Evolutionary conservation across 2,888 invertebrate species (phyloP).

Genomic region (Pherbina coryleti): DNA sequence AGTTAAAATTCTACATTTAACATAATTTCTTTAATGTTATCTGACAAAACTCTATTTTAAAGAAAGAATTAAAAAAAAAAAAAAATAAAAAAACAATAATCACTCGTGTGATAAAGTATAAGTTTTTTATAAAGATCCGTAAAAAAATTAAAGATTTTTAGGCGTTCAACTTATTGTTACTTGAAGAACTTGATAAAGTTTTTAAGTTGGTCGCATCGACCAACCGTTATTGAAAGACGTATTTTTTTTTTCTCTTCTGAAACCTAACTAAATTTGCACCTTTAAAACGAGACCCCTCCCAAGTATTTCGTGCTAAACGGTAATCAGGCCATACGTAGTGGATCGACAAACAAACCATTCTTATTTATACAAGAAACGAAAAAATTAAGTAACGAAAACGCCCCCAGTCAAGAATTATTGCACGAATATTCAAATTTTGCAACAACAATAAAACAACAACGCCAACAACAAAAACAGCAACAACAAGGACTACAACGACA

Average conservation of each 20-base stretch:
- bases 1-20: no score
- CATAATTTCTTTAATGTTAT: no score
- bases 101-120: no score
- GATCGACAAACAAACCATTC: background rate
- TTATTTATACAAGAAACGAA: slow-evolving; percentile 15
- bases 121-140: no score
- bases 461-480: slow-evolving; percentile 8
- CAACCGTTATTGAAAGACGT: background rate
- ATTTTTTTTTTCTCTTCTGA: background rate
- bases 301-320: slow-evolving; percentile 21
- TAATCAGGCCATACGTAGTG: slow-evolving; percentile 6
- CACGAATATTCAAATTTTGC: slow-evolving; percentile 33
- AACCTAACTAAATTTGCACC: background rate
- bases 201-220: background rate
- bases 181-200: no score
- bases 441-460: background rate
- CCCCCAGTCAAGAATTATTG: slow-evolving; percentile 22
- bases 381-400: slow-evolving; percentile 23
- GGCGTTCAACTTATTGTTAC: no score
- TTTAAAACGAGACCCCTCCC: background rate
- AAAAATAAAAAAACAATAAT: no score
- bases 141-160: no score
- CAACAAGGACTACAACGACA: background rate
- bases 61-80: no score
- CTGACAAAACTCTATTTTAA: no score